A percentile compares a stretch with the other conserved stretches of the same genome.
Evolutionary conservation across 2,113 vertebrate genomes (phyloP).

Genomic region (Ptyas mucosa): DNA sequence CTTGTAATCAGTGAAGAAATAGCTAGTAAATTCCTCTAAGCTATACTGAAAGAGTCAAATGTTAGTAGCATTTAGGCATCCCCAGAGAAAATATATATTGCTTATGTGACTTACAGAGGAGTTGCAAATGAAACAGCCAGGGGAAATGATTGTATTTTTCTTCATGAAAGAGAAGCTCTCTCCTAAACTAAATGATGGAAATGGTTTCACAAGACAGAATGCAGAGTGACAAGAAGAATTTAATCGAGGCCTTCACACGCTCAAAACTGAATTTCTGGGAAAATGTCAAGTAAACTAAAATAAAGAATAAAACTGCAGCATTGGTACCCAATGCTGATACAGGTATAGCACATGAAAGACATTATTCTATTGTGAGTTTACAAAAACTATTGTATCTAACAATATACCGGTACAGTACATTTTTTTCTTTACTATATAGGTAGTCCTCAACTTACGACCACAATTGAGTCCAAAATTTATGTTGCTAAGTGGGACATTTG

Average conservation of each 20-base stretch:
- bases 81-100: neutral
- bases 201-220: slow-evolving; percentile 10
- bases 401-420: neutral
- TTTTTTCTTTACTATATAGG: neutral
- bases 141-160: slow-evolving; percentile 38
- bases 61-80: neutral
- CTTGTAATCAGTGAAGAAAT: neutral
- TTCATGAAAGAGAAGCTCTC: slow-evolving; percentile 11
- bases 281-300: slow-evolving; percentile 8
- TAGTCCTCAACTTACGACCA: neutral
- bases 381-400: neutral
- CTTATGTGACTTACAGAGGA: slow-evolving; percentile 4
- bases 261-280: neutral
- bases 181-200: slow-evolving; percentile 29
- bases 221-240: neutral
- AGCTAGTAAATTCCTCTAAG: neutral
- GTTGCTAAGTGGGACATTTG: neutral
- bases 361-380: neutral
- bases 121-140: neutral
- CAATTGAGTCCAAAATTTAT: neutral
- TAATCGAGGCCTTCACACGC: neutral
- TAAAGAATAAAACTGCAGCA: slow-evolving; percentile 1
- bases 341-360: neutral
- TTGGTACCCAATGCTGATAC: neutral
- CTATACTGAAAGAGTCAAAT: neutral